These are phyloP conservation scores for Anser cygnoides DNA, from an alignment of 2,113 vertebrate species.

Conservation along the genomic window DNA sequence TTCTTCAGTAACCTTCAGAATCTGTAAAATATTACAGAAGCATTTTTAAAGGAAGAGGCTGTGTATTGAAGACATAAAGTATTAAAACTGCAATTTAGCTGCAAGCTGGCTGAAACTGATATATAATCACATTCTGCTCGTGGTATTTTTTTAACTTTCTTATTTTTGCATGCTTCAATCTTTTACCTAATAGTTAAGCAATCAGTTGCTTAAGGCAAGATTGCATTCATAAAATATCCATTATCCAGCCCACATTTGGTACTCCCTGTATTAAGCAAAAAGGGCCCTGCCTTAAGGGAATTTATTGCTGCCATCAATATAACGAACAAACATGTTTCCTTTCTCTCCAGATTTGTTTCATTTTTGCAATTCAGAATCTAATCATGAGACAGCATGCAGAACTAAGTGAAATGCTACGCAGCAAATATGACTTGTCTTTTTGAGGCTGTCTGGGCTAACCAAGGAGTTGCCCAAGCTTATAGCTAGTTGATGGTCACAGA, in stretches of 20 bases:
- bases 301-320: constrained; percentile 25
- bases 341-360: constrained; percentile 9
- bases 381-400: not conserved
- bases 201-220: not conserved
- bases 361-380: not conserved
- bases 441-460: not conserved
- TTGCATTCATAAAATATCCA: constrained; percentile 24
- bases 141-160: not conserved
- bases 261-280: not conserved
- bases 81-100: not conserved
- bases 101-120: not conserved
- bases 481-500: not conserved
- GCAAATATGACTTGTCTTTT: not conserved
- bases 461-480: not conserved
- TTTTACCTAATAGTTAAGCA: constrained; percentile 20
- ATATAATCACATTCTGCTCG: not conserved
- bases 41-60: not conserved
- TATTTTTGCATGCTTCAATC: not conserved
- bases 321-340: constrained; percentile 4
- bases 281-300: not conserved
- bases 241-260: not conserved
- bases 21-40: not conserved
- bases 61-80: not conserved
- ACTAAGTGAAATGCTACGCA: not conserved
- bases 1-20: not conserved